phyloP scores from a whole-genome alignment of 2,113 vertebrate species.

The Dendropsophus ebraccatus region DNA sequence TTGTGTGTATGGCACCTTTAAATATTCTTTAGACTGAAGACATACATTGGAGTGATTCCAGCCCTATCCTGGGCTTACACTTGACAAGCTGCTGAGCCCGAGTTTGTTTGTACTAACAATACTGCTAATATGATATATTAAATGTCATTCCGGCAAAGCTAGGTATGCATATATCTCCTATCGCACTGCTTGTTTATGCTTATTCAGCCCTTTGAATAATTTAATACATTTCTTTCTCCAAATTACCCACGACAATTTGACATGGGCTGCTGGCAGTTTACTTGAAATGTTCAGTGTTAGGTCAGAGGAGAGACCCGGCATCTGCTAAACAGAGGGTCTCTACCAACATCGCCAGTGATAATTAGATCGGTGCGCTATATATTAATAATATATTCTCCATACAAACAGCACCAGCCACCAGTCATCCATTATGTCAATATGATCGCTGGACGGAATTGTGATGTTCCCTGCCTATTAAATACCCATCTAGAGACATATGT shows the following conservation, averaged over 20 bases:
- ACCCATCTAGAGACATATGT: background rate
- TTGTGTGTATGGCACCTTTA: conserved; percentile 18
- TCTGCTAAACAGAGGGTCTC: conserved; percentile 78
- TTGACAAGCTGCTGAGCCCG: conserved; percentile 63
- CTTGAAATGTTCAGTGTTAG: conserved; percentile 79
- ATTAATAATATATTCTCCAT: conserved; percentile 47
- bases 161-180: conserved; percentile 77
- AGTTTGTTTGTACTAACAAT: conserved; percentile 77
- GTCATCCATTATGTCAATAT: conserved; percentile 49
- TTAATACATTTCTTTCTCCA: conserved; percentile 88
- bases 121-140: conserved; percentile 89
- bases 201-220: conserved; percentile 95
- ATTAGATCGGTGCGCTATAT: conserved; percentile 69
- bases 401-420: background rate
- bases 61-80: conserved; percentile 40
- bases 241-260: conserved; percentile 89
- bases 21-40: background rate
- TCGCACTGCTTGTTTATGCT: conserved; percentile 85
- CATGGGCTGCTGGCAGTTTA: conserved; percentile 80
- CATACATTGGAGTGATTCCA: conserved; percentile 12
- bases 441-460: conserved; percentile 18
- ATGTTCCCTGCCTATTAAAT: conserved; percentile 17
- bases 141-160: conserved; percentile 84
- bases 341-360: conserved; percentile 75
- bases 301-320: conserved; percentile 78